phyloP scores from a whole-genome alignment of 2,888 invertebrate genomes.

The Drosophila imparisetae region DNA sequence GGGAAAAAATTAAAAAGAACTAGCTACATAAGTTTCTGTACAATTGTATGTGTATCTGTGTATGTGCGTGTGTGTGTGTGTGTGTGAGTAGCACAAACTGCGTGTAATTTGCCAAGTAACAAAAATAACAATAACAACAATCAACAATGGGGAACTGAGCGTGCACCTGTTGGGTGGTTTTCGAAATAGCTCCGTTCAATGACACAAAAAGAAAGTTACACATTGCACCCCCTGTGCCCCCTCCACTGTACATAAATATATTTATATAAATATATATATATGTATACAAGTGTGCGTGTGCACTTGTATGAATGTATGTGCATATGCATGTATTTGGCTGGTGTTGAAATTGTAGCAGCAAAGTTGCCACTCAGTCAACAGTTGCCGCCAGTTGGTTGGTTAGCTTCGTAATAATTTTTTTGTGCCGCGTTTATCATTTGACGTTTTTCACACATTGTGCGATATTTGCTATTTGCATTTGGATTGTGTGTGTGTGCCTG shows the following conservation, averaged over 20 bases:
- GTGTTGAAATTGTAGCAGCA: conserved; percentile 59
- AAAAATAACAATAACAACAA: conserved; percentile 25
- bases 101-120: conserved; percentile 59
- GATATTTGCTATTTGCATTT: conserved; percentile 18
- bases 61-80: not conserved
- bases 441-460: conserved; percentile 67
- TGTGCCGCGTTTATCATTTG: conserved; percentile 63
- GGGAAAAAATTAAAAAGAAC: conserved; percentile 49
- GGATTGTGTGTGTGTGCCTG: conserved; percentile 7
- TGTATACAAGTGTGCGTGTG: not conserved
- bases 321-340: conserved; percentile 18
- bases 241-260: not conserved
- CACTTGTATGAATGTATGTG: conserved; percentile 16
- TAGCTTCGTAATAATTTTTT: conserved; percentile 33
- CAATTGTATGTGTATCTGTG: not conserved
- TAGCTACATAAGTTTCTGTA: conserved; percentile 10
- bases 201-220: conserved; percentile 76
- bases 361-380: conserved; percentile 53
- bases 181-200: conserved; percentile 61
- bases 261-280: not conserved
- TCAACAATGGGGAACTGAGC: conserved; percentile 13
- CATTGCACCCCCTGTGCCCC: conserved; percentile 13
- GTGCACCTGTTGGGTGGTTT: conserved; percentile 58
- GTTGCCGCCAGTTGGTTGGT: conserved; percentile 53
- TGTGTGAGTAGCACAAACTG: conserved; percentile 32